Conservation (phyloP, 2,113 vertebrate species). For the Camelus dromedarius region DNA sequence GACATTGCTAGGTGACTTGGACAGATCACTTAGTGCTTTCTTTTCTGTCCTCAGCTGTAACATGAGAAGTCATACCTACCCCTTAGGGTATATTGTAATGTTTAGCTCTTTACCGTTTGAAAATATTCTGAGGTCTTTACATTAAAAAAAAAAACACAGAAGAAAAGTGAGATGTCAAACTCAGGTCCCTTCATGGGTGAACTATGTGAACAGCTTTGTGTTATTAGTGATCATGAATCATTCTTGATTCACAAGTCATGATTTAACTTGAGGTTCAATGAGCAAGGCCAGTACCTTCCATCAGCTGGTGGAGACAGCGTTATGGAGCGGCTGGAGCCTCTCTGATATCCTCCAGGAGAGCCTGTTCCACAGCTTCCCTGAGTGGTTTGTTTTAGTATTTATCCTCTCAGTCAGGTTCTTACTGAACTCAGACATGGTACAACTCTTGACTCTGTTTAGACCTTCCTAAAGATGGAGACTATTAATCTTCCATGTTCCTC, state of each 20-base stretch:
- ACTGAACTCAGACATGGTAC: not conserved
- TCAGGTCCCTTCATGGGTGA: not conserved
- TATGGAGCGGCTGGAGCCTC: not conserved
- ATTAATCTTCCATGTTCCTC: not conserved
- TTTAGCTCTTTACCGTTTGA: constrained; percentile 38
- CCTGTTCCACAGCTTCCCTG: not conserved
- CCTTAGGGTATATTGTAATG: not conserved
- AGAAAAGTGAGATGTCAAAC: constrained; percentile 21
- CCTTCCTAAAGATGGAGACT: not conserved
- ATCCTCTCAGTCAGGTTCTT: not conserved
- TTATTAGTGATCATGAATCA: constrained; percentile 2
- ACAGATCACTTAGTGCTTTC: constrained; percentile 41
- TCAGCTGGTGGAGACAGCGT: not conserved
- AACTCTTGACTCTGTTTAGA: not conserved
- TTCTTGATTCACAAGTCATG: not conserved
- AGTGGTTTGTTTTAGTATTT: not conserved
- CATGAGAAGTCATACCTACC: not conserved
- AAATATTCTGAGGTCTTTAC: not conserved
- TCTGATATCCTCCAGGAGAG: not conserved
- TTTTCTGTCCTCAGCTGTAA: constrained; percentile 28
- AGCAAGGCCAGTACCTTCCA: not conserved
- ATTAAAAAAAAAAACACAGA: not conserved
- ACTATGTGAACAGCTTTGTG: not conserved
- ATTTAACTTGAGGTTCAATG: not conserved
- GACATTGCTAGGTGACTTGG: not conserved